Evolutionary conservation across 1,140 invertebrate genomes (phyloP).

Genomic region (Hypsibius dujardini): DNA sequence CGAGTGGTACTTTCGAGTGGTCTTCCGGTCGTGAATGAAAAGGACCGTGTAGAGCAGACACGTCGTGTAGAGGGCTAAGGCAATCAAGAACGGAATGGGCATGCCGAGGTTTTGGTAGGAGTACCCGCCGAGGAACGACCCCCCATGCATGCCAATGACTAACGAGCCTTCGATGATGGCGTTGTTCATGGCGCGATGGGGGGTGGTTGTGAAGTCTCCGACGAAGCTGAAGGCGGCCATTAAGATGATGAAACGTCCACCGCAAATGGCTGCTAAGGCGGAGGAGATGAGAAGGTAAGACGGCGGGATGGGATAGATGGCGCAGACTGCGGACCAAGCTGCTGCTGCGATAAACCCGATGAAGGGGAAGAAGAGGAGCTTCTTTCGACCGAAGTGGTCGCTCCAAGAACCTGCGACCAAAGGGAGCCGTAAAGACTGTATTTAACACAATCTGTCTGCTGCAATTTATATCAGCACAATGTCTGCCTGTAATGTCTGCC

Average conservation of each 20-base stretch:
- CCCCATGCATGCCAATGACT: not conserved
- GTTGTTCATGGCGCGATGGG: not conserved
- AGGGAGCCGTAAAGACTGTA: too few relatives aligned
- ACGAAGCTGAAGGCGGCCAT: constrained; percentile 4
- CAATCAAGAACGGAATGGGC: not conserved
- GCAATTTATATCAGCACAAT: too few relatives aligned
- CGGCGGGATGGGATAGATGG: not conserved
- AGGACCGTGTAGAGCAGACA: not conserved
- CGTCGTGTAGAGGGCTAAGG: not conserved
- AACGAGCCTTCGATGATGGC: constrained; percentile 5
- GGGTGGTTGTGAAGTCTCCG: not conserved
- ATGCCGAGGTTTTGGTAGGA: not conserved
- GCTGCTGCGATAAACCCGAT: not conserved
- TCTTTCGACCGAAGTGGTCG: not conserved
- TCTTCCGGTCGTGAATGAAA: not conserved
- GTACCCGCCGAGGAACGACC: not conserved
- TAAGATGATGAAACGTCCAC: not conserved
- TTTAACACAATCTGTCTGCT: too few relatives aligned
- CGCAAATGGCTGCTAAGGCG: not conserved
- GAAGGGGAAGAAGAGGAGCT: not conserved
- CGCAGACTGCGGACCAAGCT: not conserved
- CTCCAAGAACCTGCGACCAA: constrained; percentile 9
- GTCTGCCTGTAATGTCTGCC: too few relatives aligned
- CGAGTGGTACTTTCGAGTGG: not conserved
- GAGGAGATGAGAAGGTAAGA: constrained; percentile 9